Percentiles rank a stretch among this genome's conserved stretches.
These are phyloP conservation scores for Eulimnadia texana DNA, from an alignment of 1,140 invertebrate genomes.

Conservation along the genomic window DNA sequence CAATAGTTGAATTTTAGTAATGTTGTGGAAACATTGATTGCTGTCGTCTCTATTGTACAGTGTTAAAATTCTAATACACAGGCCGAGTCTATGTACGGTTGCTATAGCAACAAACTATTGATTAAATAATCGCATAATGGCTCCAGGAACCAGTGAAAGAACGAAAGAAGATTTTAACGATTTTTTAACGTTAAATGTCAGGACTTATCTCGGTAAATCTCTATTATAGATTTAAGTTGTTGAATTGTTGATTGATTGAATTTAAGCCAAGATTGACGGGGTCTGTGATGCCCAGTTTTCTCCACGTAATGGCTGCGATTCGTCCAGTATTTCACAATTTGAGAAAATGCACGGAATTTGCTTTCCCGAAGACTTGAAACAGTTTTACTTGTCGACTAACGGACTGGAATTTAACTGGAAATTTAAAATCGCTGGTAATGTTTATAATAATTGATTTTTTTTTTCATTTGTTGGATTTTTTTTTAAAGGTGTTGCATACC, in stretches of 20 bases:
- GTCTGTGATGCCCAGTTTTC: neutral
- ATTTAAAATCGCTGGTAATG: constrained; percentile 8
- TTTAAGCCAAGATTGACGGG: neutral
- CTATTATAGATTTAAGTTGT: no score
- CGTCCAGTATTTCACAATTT: neutral
- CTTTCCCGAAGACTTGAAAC: constrained; percentile 3
- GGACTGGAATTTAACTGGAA: constrained; percentile 12
- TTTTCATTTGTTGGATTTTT: neutral
- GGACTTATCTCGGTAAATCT: neutral
- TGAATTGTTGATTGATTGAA: neutral
- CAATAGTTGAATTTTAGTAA: no score
- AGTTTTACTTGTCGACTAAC: constrained; percentile 11
- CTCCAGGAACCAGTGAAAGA: neutral
- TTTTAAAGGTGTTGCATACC: neutral
- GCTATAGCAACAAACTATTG: no score
- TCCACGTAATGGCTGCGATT: neutral
- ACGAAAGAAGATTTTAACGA: neutral
- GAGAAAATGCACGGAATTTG: constrained; percentile 1
- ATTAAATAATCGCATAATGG: neutral
- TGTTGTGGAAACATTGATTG: neutral
- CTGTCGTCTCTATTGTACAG: neutral
- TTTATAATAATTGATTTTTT: neutral
- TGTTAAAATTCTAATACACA: neutral
- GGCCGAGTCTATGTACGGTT: no score
- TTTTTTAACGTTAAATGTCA: neutral